These are phyloP conservation scores for Hemibates koningsi DNA, from an alignment of 2,113 vertebrate genomes.

Conservation along the genomic window DNA sequence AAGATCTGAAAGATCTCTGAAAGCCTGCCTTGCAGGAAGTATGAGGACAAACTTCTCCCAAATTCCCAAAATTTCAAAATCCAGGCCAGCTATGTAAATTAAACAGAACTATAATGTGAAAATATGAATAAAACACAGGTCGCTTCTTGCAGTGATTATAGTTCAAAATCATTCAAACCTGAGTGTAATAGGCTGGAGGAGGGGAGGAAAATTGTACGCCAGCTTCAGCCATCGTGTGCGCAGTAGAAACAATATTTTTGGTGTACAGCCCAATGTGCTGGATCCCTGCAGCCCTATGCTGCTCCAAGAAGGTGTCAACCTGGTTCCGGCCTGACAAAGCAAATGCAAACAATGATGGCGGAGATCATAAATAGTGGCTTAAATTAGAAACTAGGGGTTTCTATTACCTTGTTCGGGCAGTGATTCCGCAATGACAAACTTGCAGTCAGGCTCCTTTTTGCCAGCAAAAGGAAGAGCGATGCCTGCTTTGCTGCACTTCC, in stretches of 20 bases:
- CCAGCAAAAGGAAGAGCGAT: constrained; percentile 37
- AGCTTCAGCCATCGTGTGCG: constrained; percentile 51
- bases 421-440: constrained; percentile 85
- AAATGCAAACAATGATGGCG: not conserved
- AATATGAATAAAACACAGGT: not conserved
- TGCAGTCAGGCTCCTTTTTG: constrained; percentile 71
- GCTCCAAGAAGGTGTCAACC: constrained; percentile 81
- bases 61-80: not conserved
- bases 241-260: constrained; percentile 71
- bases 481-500: constrained; percentile 68
- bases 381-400: not conserved
- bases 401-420: constrained; percentile 60
- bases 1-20: not conserved
- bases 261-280: constrained; percentile 87
- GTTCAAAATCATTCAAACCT: constrained; percentile 46
- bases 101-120: not conserved
- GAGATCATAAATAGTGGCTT: not conserved
- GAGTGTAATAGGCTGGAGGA: constrained; percentile 80
- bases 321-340: constrained; percentile 76
- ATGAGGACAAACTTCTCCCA: not conserved
- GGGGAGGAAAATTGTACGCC: constrained; percentile 80
- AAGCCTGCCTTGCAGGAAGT: not conserved
- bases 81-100: not conserved
- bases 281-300: constrained; percentile 80
- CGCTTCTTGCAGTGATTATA: not conserved